Conservation (phyloP, 1,140 invertebrate genomes). For the Drosophila sucinea region DNA sequence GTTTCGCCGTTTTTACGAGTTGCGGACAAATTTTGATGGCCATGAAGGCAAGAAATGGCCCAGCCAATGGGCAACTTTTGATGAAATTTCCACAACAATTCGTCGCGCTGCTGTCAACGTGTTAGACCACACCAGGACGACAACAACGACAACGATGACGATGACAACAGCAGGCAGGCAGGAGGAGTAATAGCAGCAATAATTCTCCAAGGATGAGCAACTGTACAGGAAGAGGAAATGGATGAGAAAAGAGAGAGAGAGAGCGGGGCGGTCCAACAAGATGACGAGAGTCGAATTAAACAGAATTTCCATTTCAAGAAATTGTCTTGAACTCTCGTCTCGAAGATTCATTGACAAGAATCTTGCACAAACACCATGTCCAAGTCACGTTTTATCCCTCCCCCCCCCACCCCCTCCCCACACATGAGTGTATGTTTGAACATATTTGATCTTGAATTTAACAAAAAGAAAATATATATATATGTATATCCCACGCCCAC, state of each 20-base stretch:
- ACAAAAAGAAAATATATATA: neutral
- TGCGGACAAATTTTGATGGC: constrained; percentile 74
- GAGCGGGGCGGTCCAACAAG: neutral
- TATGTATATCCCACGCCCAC: no score
- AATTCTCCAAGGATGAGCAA: constrained; percentile 60
- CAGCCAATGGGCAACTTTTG: constrained; percentile 52
- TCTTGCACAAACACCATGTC: neutral
- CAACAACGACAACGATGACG: constrained; percentile 7
- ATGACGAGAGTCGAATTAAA: constrained; percentile 11
- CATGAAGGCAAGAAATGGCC: constrained; percentile 47
- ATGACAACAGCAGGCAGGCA: neutral
- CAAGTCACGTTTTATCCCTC: constrained; percentile 6
- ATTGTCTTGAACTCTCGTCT: neutral
- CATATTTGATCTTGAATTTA: constrained; percentile 10
- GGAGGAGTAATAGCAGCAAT: constrained; percentile 17
- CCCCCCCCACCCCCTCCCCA: no score
- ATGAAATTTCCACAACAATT: constrained; percentile 46
- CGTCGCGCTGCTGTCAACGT: constrained; percentile 28
- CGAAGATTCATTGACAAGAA: neutral
- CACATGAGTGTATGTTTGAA: neutral
- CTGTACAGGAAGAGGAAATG: constrained; percentile 28
- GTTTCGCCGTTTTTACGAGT: constrained; percentile 61
- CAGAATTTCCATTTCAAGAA: neutral
- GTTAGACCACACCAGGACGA: constrained; percentile 16
- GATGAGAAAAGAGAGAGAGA: neutral